Evolutionary conservation across 2,113 vertebrate genomes (phyloP), one percentile per base, ranked within the genome.

Genomic region (Cygnus buccinator): DNA sequence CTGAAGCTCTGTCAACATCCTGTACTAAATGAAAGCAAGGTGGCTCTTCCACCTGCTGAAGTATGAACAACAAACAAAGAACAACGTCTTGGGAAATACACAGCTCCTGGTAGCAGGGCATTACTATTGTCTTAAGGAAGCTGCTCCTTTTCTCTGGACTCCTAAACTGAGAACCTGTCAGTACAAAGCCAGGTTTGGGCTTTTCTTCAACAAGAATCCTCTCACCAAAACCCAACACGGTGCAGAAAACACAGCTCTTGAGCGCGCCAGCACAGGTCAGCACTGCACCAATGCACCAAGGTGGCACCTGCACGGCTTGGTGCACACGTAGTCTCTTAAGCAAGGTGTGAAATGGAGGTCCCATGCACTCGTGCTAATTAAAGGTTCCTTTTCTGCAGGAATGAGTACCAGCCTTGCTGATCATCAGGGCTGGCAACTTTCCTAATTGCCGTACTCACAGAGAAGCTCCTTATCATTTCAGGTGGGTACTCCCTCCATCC

Each of bases 41-140:
- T 80, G 68, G 31, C 72, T 90, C 65, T 63, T 94, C 79, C 79
- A 89, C 90, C 72, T 74, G 72, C 72, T 84, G 52, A 93, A 88
- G 75, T 83, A 84, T 2, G 8, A 77, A 23, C 39, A 71, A 39
- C 25, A 76, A 76, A 57, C 54, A 67, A 66, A 76, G 90, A 92
- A 59, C 41, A 71, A 74, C 46, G 82, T 77, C 46, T 65, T 0
- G n/a, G 81, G 77, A 92, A 88, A 91, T 7, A 74, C 35, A 74
- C 15, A 50, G 76, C 73, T 91, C 57, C 62, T 76, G 43, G 15
- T 43, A 87, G 52, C 37, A 16, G 71, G 54, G 39, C 19, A 37
- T 54, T 22, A 20, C 23, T 6, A 81, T 15, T 77, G 9, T 29
- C 43, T 16, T 28, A 10, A 63, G 20, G 12, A 68, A 63, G 48